Percentiles rank a stretch among this genome's conserved stretches.
Conservation (phyloP, 2,888 invertebrate species). For the Aspidiotus destructor region DNA sequence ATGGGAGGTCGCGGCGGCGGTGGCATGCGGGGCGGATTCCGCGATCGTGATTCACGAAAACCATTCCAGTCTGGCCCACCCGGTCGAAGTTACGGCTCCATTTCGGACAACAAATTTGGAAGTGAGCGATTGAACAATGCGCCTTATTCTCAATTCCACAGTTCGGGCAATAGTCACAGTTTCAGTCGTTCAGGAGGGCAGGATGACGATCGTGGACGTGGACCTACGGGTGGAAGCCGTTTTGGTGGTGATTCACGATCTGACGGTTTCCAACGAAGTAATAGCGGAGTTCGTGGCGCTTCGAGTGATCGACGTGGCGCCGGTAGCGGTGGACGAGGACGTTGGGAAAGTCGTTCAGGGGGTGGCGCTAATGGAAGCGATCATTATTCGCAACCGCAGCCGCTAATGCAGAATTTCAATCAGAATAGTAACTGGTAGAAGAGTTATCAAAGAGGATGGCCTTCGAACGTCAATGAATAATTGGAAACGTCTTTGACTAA, state of each 20-base stretch:
- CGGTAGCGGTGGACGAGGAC: constrained; percentile 20
- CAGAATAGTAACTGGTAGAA: neutral
- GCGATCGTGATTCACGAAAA: neutral
- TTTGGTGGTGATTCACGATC: constrained; percentile 1
- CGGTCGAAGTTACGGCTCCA: neutral
- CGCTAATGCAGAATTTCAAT: constrained; percentile 14
- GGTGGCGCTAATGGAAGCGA: neutral
- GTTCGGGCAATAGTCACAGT: neutral
- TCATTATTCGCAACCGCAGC: constrained; percentile 9
- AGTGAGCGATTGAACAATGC: neutral
- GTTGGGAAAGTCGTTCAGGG: constrained; percentile 12
- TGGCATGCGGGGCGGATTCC: neutral
- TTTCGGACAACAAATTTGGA: neutral
- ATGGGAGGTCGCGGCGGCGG: constrained; percentile 9
- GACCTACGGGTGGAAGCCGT: neutral
- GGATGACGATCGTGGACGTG: neutral
- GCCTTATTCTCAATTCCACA: neutral
- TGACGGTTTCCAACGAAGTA: constrained; percentile 18
- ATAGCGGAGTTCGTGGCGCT: constrained; percentile 31
- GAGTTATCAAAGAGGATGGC: neutral
- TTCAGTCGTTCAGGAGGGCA: neutral
- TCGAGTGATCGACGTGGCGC: constrained; percentile 23
- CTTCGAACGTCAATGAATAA: neutral
- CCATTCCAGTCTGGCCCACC: constrained; percentile 5
- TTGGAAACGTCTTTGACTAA: too few species aligned